Evolutionary conservation across 2,888 invertebrate genomes (phyloP).

Genomic region (Aspidiotus rigidus): DNA sequence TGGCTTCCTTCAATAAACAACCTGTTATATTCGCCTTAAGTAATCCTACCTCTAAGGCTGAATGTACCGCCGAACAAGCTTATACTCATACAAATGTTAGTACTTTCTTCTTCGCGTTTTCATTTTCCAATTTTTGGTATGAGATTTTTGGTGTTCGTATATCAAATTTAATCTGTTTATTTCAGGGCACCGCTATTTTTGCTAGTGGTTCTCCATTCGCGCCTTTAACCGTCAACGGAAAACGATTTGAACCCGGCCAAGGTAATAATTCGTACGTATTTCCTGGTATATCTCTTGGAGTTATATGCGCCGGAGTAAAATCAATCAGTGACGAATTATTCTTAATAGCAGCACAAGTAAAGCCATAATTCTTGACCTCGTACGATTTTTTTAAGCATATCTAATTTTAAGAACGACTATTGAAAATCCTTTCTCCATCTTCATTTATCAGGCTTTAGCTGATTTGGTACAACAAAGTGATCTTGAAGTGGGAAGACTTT

Average conservation of each 20-base stretch:
- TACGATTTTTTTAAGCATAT: background rate
- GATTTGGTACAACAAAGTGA: conserved; percentile 70
- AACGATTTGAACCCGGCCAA: conserved; percentile 81
- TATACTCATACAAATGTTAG: conserved; percentile 74
- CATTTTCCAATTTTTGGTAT: background rate
- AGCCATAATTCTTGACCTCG: background rate
- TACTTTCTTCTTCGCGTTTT: conserved; percentile 34
- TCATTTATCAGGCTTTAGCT: conserved; percentile 56
- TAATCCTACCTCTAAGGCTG: conserved; percentile 96
- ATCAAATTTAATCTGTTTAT: background rate
- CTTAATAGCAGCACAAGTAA: conserved; percentile 78
- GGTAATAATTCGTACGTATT: conserved; percentile 98
- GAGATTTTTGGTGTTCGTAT: background rate
- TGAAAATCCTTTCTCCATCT: conserved; percentile 12
- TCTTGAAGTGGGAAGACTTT: conserved; percentile 74
- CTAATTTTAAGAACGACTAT: conserved; percentile 2
- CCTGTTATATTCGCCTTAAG: conserved; percentile 97
- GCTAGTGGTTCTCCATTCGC: conserved; percentile 95
- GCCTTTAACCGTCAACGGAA: conserved; percentile 70
- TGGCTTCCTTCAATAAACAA: conserved; percentile 71
- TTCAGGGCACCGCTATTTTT: conserved; percentile 79
- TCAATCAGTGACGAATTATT: conserved; percentile 88
- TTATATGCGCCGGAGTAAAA: conserved; percentile 76
- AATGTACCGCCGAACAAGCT: conserved; percentile 98
- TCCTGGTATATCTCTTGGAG: conserved; percentile 89